Percentiles rank a stretch among this genome's conserved stretches.
These are phyloP conservation scores for Neocloeon triangulifer DNA, from an alignment of 1,140 invertebrate species.

Conservation along the genomic window DNA sequence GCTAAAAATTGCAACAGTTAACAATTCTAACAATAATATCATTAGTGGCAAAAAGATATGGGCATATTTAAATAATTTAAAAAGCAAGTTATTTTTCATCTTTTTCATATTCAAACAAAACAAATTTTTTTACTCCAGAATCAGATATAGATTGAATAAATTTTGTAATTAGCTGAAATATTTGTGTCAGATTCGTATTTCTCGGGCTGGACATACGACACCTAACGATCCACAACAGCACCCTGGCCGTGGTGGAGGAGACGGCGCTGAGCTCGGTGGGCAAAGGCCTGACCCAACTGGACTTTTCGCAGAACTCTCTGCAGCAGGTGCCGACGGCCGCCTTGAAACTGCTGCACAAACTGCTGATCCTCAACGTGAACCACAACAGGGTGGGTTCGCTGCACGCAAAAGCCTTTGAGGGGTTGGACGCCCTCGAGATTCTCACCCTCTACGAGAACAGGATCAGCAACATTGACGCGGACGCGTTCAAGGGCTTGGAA, in stretches of 20 bases:
- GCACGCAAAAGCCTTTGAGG: slow-evolving; percentile 55
- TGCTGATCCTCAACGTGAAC: slow-evolving; percentile 72
- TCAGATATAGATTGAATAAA: too few relatives aligned
- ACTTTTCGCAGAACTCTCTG: slow-evolving; percentile 59
- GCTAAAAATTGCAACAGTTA: too few relatives aligned
- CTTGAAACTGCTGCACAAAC: slow-evolving; percentile 49
- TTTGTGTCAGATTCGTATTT: too few relatives aligned
- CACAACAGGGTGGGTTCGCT: slow-evolving; percentile 62
- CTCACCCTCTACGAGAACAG: slow-evolving; percentile 73
- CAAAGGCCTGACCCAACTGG: slow-evolving; percentile 57
- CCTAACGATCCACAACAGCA: slow-evolving; percentile 68
- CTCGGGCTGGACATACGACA: slow-evolving; percentile 68
- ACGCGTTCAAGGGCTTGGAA: slow-evolving; percentile 62
- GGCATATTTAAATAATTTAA: too few relatives aligned
- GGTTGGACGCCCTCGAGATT: slow-evolving; percentile 62
- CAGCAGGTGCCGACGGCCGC: slow-evolving; percentile 53
- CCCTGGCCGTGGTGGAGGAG: slow-evolving; percentile 63
- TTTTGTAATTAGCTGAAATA: too few relatives aligned
- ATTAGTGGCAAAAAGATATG: too few relatives aligned
- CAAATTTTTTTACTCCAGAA: too few relatives aligned
- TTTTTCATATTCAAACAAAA: too few relatives aligned
- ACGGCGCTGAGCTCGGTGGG: slow-evolving; percentile 61
- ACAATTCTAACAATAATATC: too few relatives aligned
- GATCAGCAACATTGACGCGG: slow-evolving; percentile 47
- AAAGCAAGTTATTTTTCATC: too few relatives aligned